Conservation (phyloP, 1,140 invertebrate genomes). For the Drosophila parvula region DNA sequence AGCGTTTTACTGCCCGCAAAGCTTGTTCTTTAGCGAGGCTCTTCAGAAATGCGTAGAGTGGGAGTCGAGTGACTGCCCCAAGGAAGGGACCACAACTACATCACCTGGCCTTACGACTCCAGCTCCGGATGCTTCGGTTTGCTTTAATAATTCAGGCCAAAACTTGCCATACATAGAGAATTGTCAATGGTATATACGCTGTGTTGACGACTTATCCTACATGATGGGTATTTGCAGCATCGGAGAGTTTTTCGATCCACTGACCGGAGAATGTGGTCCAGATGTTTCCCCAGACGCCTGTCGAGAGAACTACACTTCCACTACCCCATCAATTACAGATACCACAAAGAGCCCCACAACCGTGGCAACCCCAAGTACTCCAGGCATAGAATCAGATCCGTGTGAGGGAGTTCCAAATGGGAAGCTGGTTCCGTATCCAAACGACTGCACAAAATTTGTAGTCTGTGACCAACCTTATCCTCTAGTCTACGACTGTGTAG, state of each 20-base stretch:
- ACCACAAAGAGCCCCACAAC: constrained; percentile 7
- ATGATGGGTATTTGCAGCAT: constrained; percentile 57
- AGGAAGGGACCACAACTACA: constrained; percentile 10
- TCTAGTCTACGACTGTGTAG: constrained; percentile 36
- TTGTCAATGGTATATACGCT: constrained; percentile 59
- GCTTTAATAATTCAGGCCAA: constrained; percentile 14
- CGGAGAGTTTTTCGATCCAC: constrained; percentile 60
- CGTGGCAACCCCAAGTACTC: background rate
- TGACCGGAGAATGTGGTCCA: constrained; percentile 43
- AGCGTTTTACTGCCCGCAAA: constrained; percentile 61
- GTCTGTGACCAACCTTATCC: constrained; percentile 38
- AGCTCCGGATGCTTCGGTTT: constrained; percentile 21
- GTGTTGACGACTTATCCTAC: constrained; percentile 49
- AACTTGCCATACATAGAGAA: constrained; percentile 50
- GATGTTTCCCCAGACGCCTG: constrained; percentile 54
- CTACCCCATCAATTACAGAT: constrained; percentile 1
- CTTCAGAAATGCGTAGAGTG: constrained; percentile 51
- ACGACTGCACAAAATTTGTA: constrained; percentile 68
- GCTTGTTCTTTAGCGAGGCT: constrained; percentile 54
- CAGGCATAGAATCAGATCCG: constrained; percentile 22
- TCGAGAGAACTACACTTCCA: constrained; percentile 11
- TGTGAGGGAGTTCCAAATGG: constrained; percentile 44
- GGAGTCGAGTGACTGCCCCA: constrained; percentile 51
- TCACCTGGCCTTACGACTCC: constrained; percentile 34
- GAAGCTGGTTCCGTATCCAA: constrained; percentile 62